Conservation (phyloP, 2,797 vertebrate genomes). For the Manis crassicaudata region DNA sequence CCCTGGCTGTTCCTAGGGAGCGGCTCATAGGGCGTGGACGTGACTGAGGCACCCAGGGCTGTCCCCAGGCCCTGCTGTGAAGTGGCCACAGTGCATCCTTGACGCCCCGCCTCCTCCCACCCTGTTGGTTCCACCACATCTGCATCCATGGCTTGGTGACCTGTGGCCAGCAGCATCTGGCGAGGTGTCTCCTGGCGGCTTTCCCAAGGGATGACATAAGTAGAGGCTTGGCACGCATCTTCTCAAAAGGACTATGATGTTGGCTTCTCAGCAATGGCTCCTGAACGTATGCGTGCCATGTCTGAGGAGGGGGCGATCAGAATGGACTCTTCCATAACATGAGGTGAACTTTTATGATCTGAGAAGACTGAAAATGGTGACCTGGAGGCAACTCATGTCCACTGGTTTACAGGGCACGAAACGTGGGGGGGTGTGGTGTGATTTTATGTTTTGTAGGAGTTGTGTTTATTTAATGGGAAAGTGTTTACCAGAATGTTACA, state of each 20-base stretch:
- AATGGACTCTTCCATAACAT: neutral
- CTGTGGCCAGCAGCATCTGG: neutral
- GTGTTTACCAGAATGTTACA: neutral
- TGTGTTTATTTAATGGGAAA: neutral
- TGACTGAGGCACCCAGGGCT: neutral
- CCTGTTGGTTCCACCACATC: neutral
- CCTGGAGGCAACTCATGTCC: neutral
- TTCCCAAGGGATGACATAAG: neutral
- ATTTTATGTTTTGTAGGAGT: neutral
- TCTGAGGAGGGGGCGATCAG: neutral
- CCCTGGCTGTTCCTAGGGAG: neutral
- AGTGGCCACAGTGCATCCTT: neutral
- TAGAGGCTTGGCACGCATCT: neutral
- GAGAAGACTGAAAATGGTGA: neutral
- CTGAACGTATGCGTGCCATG: neutral
- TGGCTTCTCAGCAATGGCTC: neutral
- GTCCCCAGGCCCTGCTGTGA: neutral
- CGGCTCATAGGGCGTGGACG: neutral
- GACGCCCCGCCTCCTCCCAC: neutral
- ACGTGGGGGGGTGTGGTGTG: neutral
- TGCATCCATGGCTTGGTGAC: neutral
- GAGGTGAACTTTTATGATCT: neutral
- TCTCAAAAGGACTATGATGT: neutral
- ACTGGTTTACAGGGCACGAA: neutral
- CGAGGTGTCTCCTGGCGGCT: neutral